Conservation (phyloP, 1,140 invertebrate species). For the Drosophila ohnishii region DNA sequence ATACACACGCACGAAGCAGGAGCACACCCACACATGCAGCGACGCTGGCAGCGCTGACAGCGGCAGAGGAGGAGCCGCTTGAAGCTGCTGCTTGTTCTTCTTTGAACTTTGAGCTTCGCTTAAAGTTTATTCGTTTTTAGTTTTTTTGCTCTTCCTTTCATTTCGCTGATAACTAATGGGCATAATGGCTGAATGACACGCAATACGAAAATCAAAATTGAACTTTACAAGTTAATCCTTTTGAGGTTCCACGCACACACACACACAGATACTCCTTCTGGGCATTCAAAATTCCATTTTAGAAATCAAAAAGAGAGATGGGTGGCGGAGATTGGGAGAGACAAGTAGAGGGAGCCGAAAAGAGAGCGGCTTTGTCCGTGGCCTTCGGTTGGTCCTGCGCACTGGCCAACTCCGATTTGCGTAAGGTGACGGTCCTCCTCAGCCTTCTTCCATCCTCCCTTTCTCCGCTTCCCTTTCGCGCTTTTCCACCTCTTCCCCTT, state of each 20-base stretch:
- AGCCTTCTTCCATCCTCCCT: background rate
- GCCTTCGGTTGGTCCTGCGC: constrained; percentile 74
- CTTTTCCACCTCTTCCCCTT: background rate
- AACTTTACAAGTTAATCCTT: constrained; percentile 81
- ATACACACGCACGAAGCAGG: constrained; percentile 29
- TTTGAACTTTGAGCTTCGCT: constrained; percentile 52
- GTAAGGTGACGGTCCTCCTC: constrained; percentile 68
- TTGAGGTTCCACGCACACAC: constrained; percentile 43
- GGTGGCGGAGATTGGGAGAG: background rate
- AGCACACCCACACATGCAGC: constrained; percentile 15
- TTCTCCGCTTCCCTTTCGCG: background rate
- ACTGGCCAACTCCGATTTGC: constrained; percentile 72
- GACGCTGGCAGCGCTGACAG: background rate
- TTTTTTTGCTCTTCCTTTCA: constrained; percentile 30
- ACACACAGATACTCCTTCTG: constrained; percentile 28
- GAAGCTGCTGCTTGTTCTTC: constrained; percentile 20
- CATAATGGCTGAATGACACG: constrained; percentile 68
- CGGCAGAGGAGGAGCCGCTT: constrained; percentile 27
- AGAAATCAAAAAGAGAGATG: constrained; percentile 32
- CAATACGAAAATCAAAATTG: constrained; percentile 78
- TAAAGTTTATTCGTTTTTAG: constrained; percentile 36
- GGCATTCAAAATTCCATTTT: constrained; percentile 48
- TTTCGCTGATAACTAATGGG: constrained; percentile 38
- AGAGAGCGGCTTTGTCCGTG: constrained; percentile 48
- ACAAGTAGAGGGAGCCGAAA: constrained; percentile 1